These are phyloP conservation scores for Natator depressus DNA, from an alignment of 2,113 vertebrate genomes.

Conservation along the genomic window DNA sequence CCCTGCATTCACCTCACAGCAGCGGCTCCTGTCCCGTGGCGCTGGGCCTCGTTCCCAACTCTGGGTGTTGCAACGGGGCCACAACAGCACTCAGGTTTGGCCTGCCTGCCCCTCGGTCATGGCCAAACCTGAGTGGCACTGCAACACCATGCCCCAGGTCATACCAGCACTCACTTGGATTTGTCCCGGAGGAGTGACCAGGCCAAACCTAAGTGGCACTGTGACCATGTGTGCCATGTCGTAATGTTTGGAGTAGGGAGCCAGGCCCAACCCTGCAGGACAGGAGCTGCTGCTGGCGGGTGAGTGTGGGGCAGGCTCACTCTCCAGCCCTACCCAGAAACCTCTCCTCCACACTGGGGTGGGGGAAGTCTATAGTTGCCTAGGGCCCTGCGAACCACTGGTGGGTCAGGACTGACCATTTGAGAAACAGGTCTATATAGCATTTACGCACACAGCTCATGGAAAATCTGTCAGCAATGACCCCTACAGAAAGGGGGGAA, in stretches of 20 bases:
- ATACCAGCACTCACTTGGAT: not conserved
- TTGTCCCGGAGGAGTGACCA: not conserved
- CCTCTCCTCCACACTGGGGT: not conserved
- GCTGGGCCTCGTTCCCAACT: no score
- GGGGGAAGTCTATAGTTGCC: not conserved
- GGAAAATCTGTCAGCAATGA: not conserved
- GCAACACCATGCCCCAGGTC: not conserved
- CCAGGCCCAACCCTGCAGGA: not conserved
- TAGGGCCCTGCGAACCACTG: not conserved
- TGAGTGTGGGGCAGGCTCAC: not conserved
- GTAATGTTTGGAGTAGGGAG: not conserved
- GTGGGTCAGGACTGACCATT: not conserved
- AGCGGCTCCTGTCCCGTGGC: no score
- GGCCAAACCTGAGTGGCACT: not conserved
- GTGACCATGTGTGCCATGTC: not conserved
- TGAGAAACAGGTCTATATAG: not conserved
- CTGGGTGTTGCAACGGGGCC: no score
- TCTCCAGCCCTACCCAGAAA: not conserved
- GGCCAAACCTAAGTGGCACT: not conserved
- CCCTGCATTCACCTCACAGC: no score
- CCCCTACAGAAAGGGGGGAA: not conserved
- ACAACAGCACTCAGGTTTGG: no score
- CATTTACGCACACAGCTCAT: not conserved
- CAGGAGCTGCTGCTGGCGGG: not conserved
- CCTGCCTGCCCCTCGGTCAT: not conserved